Conservation (phyloP, 2,888 invertebrate genomes). For the Acleris literana region DNA sequence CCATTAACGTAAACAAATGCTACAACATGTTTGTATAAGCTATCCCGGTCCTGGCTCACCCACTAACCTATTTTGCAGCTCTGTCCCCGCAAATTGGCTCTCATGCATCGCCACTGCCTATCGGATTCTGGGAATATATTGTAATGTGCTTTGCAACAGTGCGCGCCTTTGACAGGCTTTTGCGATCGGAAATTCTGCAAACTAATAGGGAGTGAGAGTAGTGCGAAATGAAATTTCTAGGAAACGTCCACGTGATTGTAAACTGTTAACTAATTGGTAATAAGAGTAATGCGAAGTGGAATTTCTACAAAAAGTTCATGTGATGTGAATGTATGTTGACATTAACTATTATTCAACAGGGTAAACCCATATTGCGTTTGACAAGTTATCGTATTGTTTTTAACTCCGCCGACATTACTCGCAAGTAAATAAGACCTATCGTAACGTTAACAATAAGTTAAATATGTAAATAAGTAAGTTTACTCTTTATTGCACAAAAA, state of each 20-base stretch:
- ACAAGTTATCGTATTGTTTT: too few species aligned
- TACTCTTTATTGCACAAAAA: too few species aligned
- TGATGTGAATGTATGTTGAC: too few species aligned
- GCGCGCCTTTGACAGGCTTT: not conserved
- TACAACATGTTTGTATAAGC: slow-evolving; percentile 32
- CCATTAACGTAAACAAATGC: slow-evolving; percentile 1
- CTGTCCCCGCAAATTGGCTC: slow-evolving; percentile 33
- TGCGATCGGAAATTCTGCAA: slow-evolving; percentile 1
- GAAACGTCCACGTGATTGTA: not conserved
- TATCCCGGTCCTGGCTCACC: slow-evolving; percentile 56
- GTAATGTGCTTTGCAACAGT: not conserved
- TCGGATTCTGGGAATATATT: slow-evolving; percentile 23
- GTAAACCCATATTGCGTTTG: not conserved
- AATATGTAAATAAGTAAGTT: too few species aligned
- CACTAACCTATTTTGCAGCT: slow-evolving; percentile 53
- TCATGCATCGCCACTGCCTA: slow-evolving; percentile 9
- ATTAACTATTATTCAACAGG: not conserved
- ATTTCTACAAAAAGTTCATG: not conserved
- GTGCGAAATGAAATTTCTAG: not conserved
- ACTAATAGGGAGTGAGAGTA: not conserved
- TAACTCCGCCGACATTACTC: too few species aligned
- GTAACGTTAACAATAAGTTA: too few species aligned
- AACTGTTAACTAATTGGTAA: too few species aligned
- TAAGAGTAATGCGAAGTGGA: not conserved
- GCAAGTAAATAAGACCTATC: too few species aligned